Conservation (phyloP, 2,888 invertebrate genomes). For the Lithophane ornitopus region DNA sequence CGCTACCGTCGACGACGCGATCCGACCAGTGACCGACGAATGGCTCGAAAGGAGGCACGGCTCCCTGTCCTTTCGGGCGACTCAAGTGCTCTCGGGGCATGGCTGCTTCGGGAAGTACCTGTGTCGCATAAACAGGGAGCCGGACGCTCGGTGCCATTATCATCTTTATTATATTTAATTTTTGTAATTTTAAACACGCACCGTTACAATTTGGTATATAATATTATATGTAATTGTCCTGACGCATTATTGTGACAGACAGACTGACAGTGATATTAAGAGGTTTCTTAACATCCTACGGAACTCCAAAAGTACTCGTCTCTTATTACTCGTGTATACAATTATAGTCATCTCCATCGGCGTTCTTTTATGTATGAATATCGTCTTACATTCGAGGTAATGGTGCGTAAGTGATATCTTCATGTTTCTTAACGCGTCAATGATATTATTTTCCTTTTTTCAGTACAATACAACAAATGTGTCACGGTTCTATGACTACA, state of each 20-base stretch:
- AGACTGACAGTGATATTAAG: conserved; percentile 27
- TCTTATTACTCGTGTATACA: conserved; percentile 65
- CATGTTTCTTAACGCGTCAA: conserved; percentile 61
- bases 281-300: conserved; percentile 9
- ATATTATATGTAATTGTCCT: not conserved
- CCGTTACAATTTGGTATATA: not conserved
- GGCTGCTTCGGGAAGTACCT: no score
- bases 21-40: no score
- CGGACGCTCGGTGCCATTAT: no score
- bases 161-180: not conserved
- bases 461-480: conserved; percentile 34
- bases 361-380: conserved; percentile 69
- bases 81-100: no score
- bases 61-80: no score
- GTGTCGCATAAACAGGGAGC: no score
- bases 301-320: conserved; percentile 39
- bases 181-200: not conserved
- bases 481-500: conserved; percentile 23
- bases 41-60: no score
- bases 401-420: conserved; percentile 74
- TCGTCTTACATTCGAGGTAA: conserved; percentile 73
- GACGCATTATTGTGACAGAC: conserved; percentile 8
- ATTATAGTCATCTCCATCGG: conserved; percentile 64
- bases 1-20: no score
- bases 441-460: conserved; percentile 55